phyloP scores from a whole-genome alignment of 2,113 vertebrate genomes.

The Eolophus roseicapilla region DNA sequence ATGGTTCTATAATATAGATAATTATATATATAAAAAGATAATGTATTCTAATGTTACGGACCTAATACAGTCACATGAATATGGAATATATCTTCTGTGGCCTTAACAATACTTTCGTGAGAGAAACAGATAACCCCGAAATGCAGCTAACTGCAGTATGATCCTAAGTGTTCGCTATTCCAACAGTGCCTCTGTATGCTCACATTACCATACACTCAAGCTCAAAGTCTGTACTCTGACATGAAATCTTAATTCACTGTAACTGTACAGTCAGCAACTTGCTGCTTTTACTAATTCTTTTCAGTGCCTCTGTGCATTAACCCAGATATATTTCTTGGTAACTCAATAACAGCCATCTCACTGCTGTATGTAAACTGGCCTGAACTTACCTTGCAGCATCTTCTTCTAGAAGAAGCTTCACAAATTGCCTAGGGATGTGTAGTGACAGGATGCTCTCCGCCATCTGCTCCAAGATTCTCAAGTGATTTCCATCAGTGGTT shows the following conservation, averaged over 20 bases:
- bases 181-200: neutral
- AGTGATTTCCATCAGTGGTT: constrained; percentile 91
- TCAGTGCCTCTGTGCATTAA: neutral
- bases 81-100: neutral
- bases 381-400: constrained; percentile 86
- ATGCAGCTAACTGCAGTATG: neutral
- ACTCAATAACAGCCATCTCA: neutral
- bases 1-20: neutral
- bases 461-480: constrained; percentile 97
- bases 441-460: constrained; percentile 91
- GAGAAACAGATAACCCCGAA: neutral
- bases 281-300: neutral
- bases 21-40: neutral
- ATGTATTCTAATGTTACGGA: neutral
- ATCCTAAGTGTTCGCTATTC: neutral
- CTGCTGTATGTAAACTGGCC: neutral
- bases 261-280: neutral
- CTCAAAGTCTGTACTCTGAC: neutral
- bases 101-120: neutral
- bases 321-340: neutral
- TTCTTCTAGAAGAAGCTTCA: constrained; percentile 94
- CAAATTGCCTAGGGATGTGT: constrained; percentile 92
- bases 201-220: neutral
- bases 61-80: neutral
- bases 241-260: neutral